Evolutionary conservation across 2,797 vertebrate genomes (phyloP).

Genomic region (Discoglossus pictus): DNA sequence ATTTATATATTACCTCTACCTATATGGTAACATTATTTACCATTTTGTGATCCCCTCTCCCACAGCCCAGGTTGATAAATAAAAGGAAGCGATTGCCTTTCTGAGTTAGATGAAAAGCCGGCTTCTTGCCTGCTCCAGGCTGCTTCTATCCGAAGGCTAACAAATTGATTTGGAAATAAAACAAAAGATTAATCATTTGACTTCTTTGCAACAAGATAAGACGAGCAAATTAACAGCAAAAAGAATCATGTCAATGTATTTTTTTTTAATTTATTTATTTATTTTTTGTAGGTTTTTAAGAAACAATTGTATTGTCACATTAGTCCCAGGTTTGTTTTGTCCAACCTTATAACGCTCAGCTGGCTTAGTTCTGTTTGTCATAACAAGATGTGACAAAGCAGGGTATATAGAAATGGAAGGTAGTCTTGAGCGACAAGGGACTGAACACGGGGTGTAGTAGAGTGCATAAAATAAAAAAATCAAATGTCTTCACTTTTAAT

Average conservation of each 20-base stretch:
- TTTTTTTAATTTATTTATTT: slow-evolving; percentile 38
- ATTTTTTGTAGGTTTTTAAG: slow-evolving; percentile 58
- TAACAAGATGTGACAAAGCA: slow-evolving; percentile 25
- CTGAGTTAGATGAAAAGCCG: slow-evolving; percentile 35
- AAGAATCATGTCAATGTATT: background rate
- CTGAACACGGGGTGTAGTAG: background rate
- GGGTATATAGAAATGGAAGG: slow-evolving; percentile 17
- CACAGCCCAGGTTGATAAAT: slow-evolving; percentile 25
- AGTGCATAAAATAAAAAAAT: slow-evolving; percentile 11
- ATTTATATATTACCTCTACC: no score
- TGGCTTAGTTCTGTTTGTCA: slow-evolving; percentile 37
- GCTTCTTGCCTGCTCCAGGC: slow-evolving; percentile 16
- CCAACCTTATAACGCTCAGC: background rate
- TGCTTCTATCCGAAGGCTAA: slow-evolving; percentile 30
- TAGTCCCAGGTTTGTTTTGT: slow-evolving; percentile 13
- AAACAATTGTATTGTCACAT: slow-evolving; percentile 57
- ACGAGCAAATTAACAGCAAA: slow-evolving; percentile 1
- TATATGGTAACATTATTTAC: no score
- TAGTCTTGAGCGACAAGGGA: slow-evolving; percentile 13
- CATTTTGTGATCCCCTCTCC: slow-evolving; percentile 25
- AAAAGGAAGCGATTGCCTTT: slow-evolving; percentile 43
- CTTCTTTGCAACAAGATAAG: background rate
- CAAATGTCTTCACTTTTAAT: no score
- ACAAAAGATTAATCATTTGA: slow-evolving; percentile 18
- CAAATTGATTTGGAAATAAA: slow-evolving; percentile 36